Percentiles rank a stretch among this genome's conserved stretches.
Evolutionary conservation across 2,888 invertebrate species (phyloP).

Genomic region (Diadegma fenestrale): DNA sequence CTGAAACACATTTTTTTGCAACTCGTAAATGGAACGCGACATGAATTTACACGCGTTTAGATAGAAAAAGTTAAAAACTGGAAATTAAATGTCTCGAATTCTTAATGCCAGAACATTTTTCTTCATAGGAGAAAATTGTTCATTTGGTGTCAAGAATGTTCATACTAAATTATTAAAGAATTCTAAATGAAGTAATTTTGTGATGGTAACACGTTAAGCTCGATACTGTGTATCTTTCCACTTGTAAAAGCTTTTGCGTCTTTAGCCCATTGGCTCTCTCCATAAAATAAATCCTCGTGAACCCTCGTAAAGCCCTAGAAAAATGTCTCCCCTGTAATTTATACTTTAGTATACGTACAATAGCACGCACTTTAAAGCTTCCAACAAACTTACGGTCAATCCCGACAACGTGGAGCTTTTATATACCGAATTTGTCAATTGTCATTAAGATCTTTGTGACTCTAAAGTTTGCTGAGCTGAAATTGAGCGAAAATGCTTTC

Average conservation of each 20-base stretch:
- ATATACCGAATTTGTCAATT: background rate
- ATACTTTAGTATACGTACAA: constrained; percentile 15
- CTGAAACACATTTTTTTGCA: no score
- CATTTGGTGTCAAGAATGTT: no score
- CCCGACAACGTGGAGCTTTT: background rate
- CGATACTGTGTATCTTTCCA: constrained; percentile 7
- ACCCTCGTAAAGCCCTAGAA: constrained; percentile 65
- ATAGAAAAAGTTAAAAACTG: no score
- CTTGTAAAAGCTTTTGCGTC: constrained; percentile 37
- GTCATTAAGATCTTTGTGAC: background rate
- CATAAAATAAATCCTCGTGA: constrained; percentile 57
- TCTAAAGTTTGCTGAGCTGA: background rate
- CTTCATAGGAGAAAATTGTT: no score
- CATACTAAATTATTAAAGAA: no score
- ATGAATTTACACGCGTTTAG: no score
- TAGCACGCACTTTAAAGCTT: constrained; percentile 7
- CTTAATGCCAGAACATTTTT: no score
- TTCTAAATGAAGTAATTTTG: no score
- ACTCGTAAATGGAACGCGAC: no score
- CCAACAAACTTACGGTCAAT: background rate
- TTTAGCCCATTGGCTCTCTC: constrained; percentile 32
- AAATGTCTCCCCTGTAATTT: constrained; percentile 41
- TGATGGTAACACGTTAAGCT: no score
- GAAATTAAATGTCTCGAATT: no score
- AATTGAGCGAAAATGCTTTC: no score